Base-by-base conservation (phyloP, 2,888 invertebrate genomes). In the Lepetodrilus schrolli region DNA sequence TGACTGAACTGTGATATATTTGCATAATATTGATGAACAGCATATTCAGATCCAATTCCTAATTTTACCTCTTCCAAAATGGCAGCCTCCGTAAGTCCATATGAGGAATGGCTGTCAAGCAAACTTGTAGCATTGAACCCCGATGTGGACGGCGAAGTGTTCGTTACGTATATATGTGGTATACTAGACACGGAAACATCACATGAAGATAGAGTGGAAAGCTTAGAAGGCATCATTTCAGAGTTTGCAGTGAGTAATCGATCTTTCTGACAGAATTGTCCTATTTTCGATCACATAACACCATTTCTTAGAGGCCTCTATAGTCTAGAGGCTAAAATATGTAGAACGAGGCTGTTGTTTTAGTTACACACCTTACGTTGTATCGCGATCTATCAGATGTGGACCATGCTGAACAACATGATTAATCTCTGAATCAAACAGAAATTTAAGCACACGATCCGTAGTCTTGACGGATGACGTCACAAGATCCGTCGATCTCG, bases 121-220 rank as follows among this genome's bases (percentile, higher is more conserved):
- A 87, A 83, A 72, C 76, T 89, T 34, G 74, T 83, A 17, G 81
- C 85, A 5, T 74, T 86, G 5, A 88, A 88, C 71, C 82, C 85
- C 3, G 88, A 89, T 48, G 82, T 86, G 0, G 89, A 89, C 73
- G 84, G 84, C 21, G 87, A 87, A 66, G 84, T 88, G 0, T 88
- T 87, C 81, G 87, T 86, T 2, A 81, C 83, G 2, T 88, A 87
- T 66, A 86, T 88, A 34, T 84, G 81, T 3, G 84, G 87, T 7
- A 86, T 88, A 47, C 73, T 88, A 8, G 87, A 88, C 20, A 82
- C 84, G 70, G 86, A 87, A 48, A 76, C 80, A 10, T 48, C 80
- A 7, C 74, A 77, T 5, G 88, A 88, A 2, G 89, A 89, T 30
- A 86, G 83, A 66, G 77, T 78, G 21, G 89, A 89, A 66, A 84